These are phyloP conservation scores for Ormyrus nitidulus DNA, from an alignment of 2,888 invertebrate genomes.

Conservation along the genomic window DNA sequence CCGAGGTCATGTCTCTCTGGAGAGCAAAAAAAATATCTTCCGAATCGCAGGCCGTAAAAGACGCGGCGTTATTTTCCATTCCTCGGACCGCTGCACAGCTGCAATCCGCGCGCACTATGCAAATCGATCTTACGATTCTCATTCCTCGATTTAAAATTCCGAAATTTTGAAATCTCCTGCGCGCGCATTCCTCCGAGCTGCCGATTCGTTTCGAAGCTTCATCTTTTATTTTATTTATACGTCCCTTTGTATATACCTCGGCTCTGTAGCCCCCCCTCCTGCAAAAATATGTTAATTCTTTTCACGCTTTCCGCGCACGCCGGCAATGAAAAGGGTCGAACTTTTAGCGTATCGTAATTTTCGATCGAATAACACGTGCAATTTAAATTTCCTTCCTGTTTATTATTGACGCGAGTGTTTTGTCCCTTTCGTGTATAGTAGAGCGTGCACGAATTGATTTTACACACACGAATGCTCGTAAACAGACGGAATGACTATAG, in stretches of 20 bases:
- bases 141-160: conserved; percentile 19
- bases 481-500: background rate
- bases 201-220: conserved; percentile 16
- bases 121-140: conserved; percentile 17
- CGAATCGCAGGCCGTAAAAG: too few species aligned
- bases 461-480: background rate
- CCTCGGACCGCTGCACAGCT: background rate
- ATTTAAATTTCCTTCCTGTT: conserved; percentile 43
- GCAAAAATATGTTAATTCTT: conserved; percentile 25
- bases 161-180: background rate
- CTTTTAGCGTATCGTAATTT: conserved; percentile 23
- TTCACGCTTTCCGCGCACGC: background rate
- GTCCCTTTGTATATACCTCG: background rate
- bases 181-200: conserved; percentile 14
- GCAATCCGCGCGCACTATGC: conserved; percentile 6
- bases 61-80: background rate
- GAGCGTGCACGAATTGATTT: conserved; percentile 36
- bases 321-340: background rate
- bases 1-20: background rate
- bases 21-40: too few species aligned
- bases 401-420: conserved; percentile 34
- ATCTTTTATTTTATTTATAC: background rate
- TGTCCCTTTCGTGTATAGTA: conserved; percentile 26
- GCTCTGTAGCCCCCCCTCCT: background rate
- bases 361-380: conserved; percentile 26